phyloP scores from a whole-genome alignment of 1,140 invertebrate genomes.

The Temnothorax nylanderi region DNA sequence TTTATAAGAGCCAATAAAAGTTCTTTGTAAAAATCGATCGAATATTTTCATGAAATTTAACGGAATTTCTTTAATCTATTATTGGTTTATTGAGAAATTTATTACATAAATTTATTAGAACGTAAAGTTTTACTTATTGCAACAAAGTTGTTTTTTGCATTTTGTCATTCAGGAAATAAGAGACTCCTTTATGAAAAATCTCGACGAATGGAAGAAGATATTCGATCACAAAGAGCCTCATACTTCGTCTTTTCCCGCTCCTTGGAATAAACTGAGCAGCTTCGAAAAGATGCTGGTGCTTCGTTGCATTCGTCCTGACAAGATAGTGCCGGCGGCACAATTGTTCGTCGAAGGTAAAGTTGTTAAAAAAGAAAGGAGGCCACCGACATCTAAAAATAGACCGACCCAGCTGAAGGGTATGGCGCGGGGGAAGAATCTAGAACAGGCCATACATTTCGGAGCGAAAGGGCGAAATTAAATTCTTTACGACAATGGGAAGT shows the following conservation, averaged over 20 bases:
- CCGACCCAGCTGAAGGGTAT: neutral
- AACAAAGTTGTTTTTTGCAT: neutral
- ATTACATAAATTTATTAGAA: neutral
- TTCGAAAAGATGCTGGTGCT: constrained; percentile 94
- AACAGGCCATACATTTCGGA: too few relatives aligned
- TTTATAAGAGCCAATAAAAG: neutral
- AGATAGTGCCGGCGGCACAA: constrained; percentile 94
- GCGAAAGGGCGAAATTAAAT: constrained; percentile 25
- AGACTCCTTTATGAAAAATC: constrained; percentile 87
- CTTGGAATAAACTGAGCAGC: constrained; percentile 89
- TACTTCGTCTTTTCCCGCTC: constrained; percentile 88
- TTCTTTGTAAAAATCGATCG: neutral
- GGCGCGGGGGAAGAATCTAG: neutral
- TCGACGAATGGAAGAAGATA: constrained; percentile 90
- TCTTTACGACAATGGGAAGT: neutral
- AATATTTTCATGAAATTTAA: neutral
- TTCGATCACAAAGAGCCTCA: constrained; percentile 92
- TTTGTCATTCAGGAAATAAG: constrained; percentile 86
- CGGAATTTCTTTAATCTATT: neutral
- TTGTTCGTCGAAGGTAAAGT: constrained; percentile 90
- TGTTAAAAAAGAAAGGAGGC: neutral
- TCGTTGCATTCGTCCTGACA: constrained; percentile 94
- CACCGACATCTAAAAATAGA: constrained; percentile 9
- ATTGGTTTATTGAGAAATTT: neutral
- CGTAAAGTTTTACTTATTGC: neutral